Percentiles rank a stretch among this genome's conserved stretches.
Evolutionary conservation across 2,113 vertebrate species (phyloP).

Genomic region (Quiscalus mexicanus): DNA sequence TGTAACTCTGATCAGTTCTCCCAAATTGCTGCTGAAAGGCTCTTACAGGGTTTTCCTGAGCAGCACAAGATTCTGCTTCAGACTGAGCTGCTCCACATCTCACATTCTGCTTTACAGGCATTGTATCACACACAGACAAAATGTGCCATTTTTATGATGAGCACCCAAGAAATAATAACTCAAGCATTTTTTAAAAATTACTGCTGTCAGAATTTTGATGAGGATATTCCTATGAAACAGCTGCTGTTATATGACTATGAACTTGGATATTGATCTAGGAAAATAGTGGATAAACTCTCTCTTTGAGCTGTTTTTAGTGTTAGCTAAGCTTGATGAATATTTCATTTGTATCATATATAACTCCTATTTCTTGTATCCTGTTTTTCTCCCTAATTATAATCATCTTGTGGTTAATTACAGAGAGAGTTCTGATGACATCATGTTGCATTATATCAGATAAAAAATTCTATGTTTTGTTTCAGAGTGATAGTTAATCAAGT

Average conservation of each 20-base stretch:
- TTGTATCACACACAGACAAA: neutral
- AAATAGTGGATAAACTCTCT: neutral
- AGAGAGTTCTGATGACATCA: neutral
- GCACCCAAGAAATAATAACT: constrained; percentile 28
- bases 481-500: neutral
- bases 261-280: constrained; percentile 16
- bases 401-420: neutral
- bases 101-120: neutral
- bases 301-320: neutral
- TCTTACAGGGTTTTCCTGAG: neutral
- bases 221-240: constrained; percentile 16
- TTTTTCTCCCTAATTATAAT: neutral
- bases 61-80: neutral
- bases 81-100: neutral
- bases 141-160: neutral
- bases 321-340: neutral
- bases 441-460: neutral
- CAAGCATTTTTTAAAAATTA: constrained; percentile 19
- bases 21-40: neutral
- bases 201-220: constrained; percentile 26
- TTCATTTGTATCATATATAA: neutral
- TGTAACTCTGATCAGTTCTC: neutral
- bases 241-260: neutral
- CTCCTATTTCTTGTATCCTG: neutral
- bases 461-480: neutral